Conservation (phyloP, 1,140 invertebrate species). For the Drosophila simulans region DNA sequence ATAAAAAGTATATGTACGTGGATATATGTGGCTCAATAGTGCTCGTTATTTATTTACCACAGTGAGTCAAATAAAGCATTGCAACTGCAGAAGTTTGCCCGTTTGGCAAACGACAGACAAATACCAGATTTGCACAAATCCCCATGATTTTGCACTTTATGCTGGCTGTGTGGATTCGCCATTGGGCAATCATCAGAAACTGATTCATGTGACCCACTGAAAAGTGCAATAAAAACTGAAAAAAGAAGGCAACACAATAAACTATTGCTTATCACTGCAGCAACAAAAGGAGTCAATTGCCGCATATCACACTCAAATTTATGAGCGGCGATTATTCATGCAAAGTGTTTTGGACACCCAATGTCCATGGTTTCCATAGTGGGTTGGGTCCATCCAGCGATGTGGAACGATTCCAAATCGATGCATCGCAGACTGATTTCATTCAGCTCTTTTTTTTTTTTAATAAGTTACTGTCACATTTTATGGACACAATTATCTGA, state of each 20-base stretch:
- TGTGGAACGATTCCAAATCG: constrained; percentile 15
- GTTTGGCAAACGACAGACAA: constrained; percentile 16
- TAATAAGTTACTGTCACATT: background rate
- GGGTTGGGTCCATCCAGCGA: constrained; percentile 2
- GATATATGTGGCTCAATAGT: constrained; percentile 32
- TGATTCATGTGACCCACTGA: constrained; percentile 71
- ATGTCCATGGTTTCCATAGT: background rate
- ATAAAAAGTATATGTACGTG: constrained; percentile 16
- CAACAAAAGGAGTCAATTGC: constrained; percentile 54
- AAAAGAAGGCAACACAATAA: background rate
- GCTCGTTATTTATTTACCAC: constrained; percentile 71
- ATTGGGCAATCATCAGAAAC: constrained; percentile 52
- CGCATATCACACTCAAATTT: constrained; percentile 54
- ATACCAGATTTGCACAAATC: constrained; percentile 18
- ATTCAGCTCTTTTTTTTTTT: background rate
- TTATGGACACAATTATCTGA: background rate
- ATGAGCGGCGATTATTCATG: constrained; percentile 61
- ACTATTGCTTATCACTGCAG: constrained; percentile 39
- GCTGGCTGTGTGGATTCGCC: constrained; percentile 28
- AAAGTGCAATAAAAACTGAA: constrained; percentile 24
- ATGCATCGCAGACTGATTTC: constrained; percentile 1
- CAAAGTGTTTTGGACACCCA: constrained; percentile 51
- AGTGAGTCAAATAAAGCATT: constrained; percentile 49
- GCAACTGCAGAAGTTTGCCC: constrained; percentile 15
- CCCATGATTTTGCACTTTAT: constrained; percentile 57